Evolutionary conservation across 2,113 vertebrate species (phyloP), one percentile per base, ranked within the genome.

Genomic region (Dipodomys spectabilis): DNA sequence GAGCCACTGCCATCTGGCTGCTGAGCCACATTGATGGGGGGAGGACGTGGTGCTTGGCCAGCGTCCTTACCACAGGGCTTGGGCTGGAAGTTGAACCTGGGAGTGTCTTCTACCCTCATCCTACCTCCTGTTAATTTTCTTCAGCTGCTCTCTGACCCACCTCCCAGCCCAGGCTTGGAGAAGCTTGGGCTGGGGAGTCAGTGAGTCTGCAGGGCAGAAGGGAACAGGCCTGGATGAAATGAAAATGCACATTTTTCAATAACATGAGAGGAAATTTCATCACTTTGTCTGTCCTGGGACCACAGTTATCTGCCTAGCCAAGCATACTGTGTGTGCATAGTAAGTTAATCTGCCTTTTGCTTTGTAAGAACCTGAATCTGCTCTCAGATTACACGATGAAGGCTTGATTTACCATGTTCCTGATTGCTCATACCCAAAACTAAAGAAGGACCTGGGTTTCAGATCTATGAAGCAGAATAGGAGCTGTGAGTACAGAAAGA

Each of bases 1-100:
- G 65, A 85, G 57, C 73, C 71, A 22, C 81, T 23, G 16, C 96
- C 95, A 97, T 97, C 95, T 97, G 96, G 96, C 94, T 73, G 82
- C 90, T 22, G 68, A 92, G 68, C 82, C 30, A 39, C 39, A 35
- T n/a, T 20, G n/a, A 85, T 57, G 23, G 19, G 30, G 27, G 74
- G 67, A 95, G 88, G 94, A 93, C 62, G 20, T 39, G 1, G 80
- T 5, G 60, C 90, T 82, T n/a, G 73, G 84, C 72, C 75, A 68
- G 71, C 83, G 84, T 95, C 84, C 49, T 79, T 5, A 49, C 67
- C 19, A 30, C 67, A 7, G 78, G 35, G 6, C 25, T 65, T 3
- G 0, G 74, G 60, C 81, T 67, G 19, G 49, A 65, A 74, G 32
- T 75, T 20, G 25, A 27, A 7, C 5, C 74, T 12, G 2, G 9